phyloP scores from a whole-genome alignment of 1,140 invertebrate species.

The Formica exsecta region DNA sequence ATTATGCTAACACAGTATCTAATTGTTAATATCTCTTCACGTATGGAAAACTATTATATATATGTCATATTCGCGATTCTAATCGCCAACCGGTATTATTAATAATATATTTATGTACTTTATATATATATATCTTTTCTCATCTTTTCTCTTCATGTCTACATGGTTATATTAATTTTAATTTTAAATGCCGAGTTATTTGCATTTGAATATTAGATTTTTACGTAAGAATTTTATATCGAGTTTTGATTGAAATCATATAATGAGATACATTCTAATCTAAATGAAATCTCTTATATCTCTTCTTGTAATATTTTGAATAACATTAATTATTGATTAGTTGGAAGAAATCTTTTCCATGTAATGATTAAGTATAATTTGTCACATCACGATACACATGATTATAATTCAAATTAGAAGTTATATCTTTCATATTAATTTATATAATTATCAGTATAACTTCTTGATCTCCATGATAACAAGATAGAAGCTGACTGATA shows the following conservation, averaged over 20 bases:
- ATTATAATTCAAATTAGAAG: background rate
- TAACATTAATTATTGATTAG: no score
- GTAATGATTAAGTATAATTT: no score
- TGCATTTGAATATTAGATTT: no score
- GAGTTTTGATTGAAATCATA: no score
- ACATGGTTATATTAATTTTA: conserved; percentile 7
- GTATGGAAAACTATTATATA: no score
- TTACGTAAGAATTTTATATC: background rate
- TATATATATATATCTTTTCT: background rate
- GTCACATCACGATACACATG: no score
- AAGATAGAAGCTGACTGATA: no score
- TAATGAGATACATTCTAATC: no score
- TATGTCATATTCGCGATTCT: conserved; percentile 29
- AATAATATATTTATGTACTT: conserved; percentile 34
- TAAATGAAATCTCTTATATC: no score
- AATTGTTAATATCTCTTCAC: background rate
- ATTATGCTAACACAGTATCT: conserved; percentile 9
- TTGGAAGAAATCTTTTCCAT: no score
- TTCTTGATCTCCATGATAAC: background rate
- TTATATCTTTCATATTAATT: background rate
- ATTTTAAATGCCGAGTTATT: background rate
- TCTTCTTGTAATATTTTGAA: no score
- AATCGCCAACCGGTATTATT: conserved; percentile 11
- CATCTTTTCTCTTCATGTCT: no score
- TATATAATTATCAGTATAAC: background rate